phyloP scores from a whole-genome alignment of 2,797 vertebrate species.

The Tinamus major region DNA sequence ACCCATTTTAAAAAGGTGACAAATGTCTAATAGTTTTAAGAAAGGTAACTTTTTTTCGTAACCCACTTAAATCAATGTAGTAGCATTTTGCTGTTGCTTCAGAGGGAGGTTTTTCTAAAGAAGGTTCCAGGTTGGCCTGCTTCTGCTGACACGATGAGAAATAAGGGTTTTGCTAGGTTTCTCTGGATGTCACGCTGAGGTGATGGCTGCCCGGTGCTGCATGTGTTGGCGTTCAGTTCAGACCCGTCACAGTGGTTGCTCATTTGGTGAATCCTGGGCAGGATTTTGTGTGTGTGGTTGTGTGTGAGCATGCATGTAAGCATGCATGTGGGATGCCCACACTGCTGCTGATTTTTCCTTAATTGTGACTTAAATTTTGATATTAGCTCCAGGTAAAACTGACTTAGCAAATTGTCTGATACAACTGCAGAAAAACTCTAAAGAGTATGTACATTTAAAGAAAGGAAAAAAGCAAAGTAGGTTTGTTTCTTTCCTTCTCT shows the following conservation, averaged over 20 bases:
- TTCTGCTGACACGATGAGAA: background rate
- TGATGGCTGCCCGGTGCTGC: background rate
- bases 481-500: background rate
- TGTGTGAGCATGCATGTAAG: background rate
- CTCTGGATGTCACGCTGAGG: background rate
- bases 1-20: constrained; percentile 65
- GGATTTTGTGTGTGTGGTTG: background rate
- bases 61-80: constrained; percentile 46
- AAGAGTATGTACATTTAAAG: background rate
- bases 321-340: background rate
- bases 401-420: background rate
- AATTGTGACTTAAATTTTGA: background rate
- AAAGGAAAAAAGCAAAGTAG: accelerated
- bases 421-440: background rate
- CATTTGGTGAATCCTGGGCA: background rate
- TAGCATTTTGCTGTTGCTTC: constrained; percentile 21
- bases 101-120: constrained; percentile 19
- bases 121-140: background rate
- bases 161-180: background rate
- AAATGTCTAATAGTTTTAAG: constrained; percentile 56
- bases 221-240: background rate
- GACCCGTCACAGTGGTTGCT: accelerated
- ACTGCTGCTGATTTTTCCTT: background rate
- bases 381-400: background rate
- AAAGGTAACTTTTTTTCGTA: constrained; percentile 51